phyloP scores from a whole-genome alignment of 2,797 vertebrate genomes.

The Poecilia picta region DNA sequence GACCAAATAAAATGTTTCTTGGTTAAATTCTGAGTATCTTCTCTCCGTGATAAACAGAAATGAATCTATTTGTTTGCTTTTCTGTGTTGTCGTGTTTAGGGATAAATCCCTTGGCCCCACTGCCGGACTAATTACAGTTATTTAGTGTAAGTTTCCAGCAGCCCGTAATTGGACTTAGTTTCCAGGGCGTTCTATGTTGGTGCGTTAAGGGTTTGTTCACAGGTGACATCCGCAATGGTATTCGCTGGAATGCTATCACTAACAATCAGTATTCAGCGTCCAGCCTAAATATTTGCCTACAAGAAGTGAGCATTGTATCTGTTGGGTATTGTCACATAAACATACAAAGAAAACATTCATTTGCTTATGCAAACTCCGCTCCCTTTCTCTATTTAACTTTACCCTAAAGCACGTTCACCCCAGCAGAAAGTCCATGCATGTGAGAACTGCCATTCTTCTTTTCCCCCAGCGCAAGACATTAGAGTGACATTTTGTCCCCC shows the following conservation, averaged over 20 bases:
- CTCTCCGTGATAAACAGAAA: neutral
- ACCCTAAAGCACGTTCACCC: slow-evolving; percentile 52
- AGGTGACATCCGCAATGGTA: slow-evolving; percentile 2
- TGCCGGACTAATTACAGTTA: neutral
- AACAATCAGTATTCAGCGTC: neutral
- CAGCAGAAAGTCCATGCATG: slow-evolving; percentile 36
- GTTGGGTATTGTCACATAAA: slow-evolving; percentile 32
- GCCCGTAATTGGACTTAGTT: neutral
- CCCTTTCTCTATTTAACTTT: slow-evolving; percentile 46
- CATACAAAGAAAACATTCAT: slow-evolving; percentile 23
- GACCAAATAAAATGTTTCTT: neutral
- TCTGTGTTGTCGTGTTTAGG: neutral
- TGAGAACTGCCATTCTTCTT: slow-evolving; percentile 70
- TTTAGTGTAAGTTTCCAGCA: neutral
- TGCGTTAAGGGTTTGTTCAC: slow-evolving; percentile 11
- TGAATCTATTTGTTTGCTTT: neutral
- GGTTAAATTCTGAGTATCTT: neutral
- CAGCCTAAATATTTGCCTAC: slow-evolving; percentile 43
- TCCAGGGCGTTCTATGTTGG: neutral
- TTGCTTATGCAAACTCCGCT: slow-evolving; percentile 36
- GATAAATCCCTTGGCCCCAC: neutral
- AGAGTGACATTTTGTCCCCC: slow-evolving; percentile 74
- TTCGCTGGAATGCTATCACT: slow-evolving; percentile 6
- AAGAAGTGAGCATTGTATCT: slow-evolving; percentile 22
- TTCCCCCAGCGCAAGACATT: slow-evolving; percentile 68